Evolutionary conservation across 2,888 invertebrate genomes (phyloP), one percentile per base, ranked within the genome.

Genomic region (Exocentrus adspersus): DNA sequence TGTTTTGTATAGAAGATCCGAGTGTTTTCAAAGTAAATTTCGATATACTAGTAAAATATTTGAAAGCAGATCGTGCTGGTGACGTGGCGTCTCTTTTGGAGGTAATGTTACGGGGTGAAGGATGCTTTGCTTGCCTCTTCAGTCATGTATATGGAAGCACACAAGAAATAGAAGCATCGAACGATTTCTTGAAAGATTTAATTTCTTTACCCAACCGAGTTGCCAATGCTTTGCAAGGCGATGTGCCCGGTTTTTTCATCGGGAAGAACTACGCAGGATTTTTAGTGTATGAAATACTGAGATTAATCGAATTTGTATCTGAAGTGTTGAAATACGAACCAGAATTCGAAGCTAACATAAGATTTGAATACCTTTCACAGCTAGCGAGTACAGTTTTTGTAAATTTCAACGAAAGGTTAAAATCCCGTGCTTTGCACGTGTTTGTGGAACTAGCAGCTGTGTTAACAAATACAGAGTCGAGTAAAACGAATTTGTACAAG

Each of bases 171-270:
- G 46, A 57, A 37, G 19, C 17, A 30, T 75, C 71, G 72, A 84
- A 85, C 63, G 84, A 83, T 30, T 87, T 86, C 17, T 84, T 90
- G 0, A 90, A 90, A 75, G 73, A 87, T 48, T 73, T 93, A 54
- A 82, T 88, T 5, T 90, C 91, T 1, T 73, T 94, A 53, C 93
- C 94, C 0, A 88, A 85, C 72, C 84, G 90, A 69, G 82, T 93
- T 42, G 91, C 92, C 6, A 94, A 94, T 76, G 85, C 85, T 71
- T 72, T 89, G 21, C 82, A 87, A 65, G 83, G 82, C 1, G 82
- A 86, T 24, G 83, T 87, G 3, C 87, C 88, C 0, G 83, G 85
- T 62, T 83, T 86, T 14, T 92, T 91, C 75, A 81, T 85, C 0
- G 83, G 86, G 0, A 83, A 86, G 12, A 84, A 83, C 17, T 92